These are phyloP conservation scores for Tetragonula carbonaria DNA, from an alignment of 2,888 invertebrate genomes.

Conservation along the genomic window DNA sequence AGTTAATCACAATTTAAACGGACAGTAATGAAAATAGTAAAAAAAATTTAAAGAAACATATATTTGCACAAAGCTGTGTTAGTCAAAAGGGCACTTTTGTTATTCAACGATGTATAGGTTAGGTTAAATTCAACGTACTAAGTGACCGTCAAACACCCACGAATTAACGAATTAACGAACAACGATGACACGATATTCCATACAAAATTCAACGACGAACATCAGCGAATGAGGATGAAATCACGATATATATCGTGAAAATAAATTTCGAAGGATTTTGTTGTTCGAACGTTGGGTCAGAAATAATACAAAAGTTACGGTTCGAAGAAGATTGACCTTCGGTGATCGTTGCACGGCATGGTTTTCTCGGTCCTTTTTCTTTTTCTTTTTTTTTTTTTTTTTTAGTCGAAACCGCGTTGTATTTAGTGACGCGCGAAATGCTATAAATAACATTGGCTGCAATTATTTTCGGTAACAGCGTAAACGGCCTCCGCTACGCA, in stretches of 20 bases:
- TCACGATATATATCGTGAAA: background rate
- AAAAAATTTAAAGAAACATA: slow-evolving; percentile 13
- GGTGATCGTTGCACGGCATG: slow-evolving; percentile 68
- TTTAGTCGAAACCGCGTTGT: slow-evolving; percentile 57
- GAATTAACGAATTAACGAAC: slow-evolving; percentile 38
- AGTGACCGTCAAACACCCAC: slow-evolving; percentile 43
- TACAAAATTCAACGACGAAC: slow-evolving; percentile 30
- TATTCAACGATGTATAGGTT: slow-evolving; percentile 54
- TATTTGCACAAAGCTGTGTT: background rate
- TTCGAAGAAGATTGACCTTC: slow-evolving; percentile 71
- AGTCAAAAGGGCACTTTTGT: slow-evolving; percentile 16
- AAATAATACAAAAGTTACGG: slow-evolving; percentile 58
- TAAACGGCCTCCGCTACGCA: slow-evolving; percentile 45
- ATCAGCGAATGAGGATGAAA: slow-evolving; percentile 20
- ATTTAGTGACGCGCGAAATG: slow-evolving; percentile 67
- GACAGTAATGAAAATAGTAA: slow-evolving; percentile 1
- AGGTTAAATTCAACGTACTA: slow-evolving; percentile 47
- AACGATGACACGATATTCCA: slow-evolving; percentile 28
- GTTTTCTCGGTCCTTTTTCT: slow-evolving; percentile 54
- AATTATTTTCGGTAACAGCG: slow-evolving; percentile 78
- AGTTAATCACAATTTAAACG: background rate
- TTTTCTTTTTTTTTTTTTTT: slow-evolving; percentile 28
- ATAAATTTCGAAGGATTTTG: slow-evolving; percentile 29
- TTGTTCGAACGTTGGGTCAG: slow-evolving; percentile 40
- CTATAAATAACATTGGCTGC: slow-evolving; percentile 80